Conservation (phyloP, 2,888 invertebrate species). For the Ophion ellenae region DNA sequence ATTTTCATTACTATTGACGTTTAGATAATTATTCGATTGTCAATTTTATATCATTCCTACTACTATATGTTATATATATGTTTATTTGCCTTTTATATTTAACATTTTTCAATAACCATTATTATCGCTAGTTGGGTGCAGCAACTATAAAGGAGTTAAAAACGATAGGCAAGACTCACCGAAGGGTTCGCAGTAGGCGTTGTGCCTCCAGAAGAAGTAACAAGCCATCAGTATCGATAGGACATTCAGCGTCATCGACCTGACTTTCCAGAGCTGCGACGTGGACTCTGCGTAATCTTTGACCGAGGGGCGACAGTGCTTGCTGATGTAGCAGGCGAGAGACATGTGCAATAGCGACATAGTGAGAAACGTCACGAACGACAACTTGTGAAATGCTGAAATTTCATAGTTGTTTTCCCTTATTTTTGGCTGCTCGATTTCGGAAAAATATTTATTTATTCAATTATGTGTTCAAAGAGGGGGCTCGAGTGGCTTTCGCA, state of each 20-base stretch:
- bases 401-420: constrained; percentile 69
- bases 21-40: too few relatives aligned
- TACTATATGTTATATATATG: too few relatives aligned
- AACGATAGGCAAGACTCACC: constrained; percentile 86
- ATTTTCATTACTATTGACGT: not conserved
- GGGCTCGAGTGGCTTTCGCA: too few relatives aligned
- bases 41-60: too few relatives aligned
- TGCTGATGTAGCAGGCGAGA: constrained; percentile 89
- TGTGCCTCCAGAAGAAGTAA: constrained; percentile 96
- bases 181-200: constrained; percentile 95
- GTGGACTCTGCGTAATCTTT: constrained; percentile 87
- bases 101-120: too few relatives aligned
- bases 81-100: too few relatives aligned
- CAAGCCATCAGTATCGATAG: constrained; percentile 90
- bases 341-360: constrained; percentile 95
- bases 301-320: constrained; percentile 87
- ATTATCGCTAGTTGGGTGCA: too few relatives aligned
- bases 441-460: too few relatives aligned
- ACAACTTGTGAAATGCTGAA: constrained; percentile 93
- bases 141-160: not conserved
- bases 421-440: too few relatives aligned
- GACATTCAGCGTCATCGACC: constrained; percentile 90
- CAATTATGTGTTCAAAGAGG: too few relatives aligned
- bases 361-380: constrained; percentile 94
- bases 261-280: constrained; percentile 91